Percentiles rank a stretch among this genome's conserved stretches.
Evolutionary conservation across 2,888 invertebrate species (phyloP).

Genomic region (Trachelus iudaicus): DNA sequence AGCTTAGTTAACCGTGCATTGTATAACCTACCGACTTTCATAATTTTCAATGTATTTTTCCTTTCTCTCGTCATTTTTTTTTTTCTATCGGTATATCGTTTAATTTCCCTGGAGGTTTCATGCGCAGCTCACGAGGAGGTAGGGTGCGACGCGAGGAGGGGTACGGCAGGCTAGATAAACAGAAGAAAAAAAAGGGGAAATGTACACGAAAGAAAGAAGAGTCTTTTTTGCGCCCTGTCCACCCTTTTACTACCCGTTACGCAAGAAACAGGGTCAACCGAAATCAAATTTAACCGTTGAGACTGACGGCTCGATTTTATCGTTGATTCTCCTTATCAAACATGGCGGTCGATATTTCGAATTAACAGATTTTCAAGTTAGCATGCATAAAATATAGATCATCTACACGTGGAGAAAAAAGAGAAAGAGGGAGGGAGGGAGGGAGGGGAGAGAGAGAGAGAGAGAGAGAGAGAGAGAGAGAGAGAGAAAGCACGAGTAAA

Average conservation of each 20-base stretch:
- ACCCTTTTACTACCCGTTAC: not conserved
- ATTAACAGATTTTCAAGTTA: not conserved
- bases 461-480: too few species aligned
- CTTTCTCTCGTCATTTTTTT: not conserved
- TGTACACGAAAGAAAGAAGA: not conserved
- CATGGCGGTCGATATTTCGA: not conserved
- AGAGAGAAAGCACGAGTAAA: not conserved
- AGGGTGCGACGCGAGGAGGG: not conserved
- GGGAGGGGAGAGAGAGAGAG: too few species aligned
- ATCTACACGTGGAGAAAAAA: not conserved
- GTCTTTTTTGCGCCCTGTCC: not conserved
- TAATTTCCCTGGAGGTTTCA: not conserved
- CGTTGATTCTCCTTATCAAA: not conserved
- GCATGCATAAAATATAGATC: not conserved
- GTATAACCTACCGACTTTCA: not conserved
- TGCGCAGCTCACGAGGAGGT: not conserved
- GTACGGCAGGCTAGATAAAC: not conserved
- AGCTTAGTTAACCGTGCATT: not conserved
- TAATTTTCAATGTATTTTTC: not conserved
- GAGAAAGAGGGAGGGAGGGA: too few species aligned
- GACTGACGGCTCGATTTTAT: not conserved
- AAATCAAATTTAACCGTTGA: not conserved
- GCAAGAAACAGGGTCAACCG: not conserved
- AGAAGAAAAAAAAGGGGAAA: not conserved
- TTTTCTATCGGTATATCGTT: not conserved